Percentiles rank a stretch among this genome's conserved stretches.
Conservation (phyloP, 2,888 invertebrate genomes). For the Schrankia costaestrigalis region DNA sequence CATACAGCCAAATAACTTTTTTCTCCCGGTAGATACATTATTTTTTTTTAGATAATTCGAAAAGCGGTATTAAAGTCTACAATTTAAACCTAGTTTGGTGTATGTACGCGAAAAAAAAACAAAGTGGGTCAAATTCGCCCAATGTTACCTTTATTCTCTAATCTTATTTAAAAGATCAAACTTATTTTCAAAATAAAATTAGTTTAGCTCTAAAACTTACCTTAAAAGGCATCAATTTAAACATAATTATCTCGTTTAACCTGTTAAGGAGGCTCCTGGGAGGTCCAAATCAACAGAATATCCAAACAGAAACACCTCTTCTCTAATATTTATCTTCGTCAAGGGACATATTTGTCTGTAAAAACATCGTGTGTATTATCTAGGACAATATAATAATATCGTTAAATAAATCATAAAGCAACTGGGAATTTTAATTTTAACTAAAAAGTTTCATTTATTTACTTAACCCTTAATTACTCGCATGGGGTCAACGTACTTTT, state of each 20-base stretch:
- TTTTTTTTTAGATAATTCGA: too few species aligned
- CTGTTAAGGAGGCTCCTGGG: conserved; percentile 28
- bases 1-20: too few species aligned
- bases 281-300: conserved; percentile 31
- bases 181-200: too few species aligned
- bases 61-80: too few species aligned
- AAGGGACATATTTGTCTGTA: conserved; percentile 24
- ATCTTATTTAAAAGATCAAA: too few species aligned
- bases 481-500: too few species aligned
- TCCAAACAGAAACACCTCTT: conserved; percentile 13
- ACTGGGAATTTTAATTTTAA: conserved; percentile 7
- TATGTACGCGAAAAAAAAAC: too few species aligned
- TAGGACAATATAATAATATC: conserved; percentile 11
- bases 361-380: conserved; percentile 23
- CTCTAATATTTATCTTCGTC: conserved; percentile 8
- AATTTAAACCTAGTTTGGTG: too few species aligned
- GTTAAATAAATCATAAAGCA: conserved; percentile 22
- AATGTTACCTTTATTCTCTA: too few species aligned
- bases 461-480: too few species aligned
- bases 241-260: conserved; percentile 32
- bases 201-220: conserved; percentile 3
- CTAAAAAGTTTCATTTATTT: conserved; percentile 7
- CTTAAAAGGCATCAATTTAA: conserved; percentile 23
- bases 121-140: too few species aligned
- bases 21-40: too few species aligned